Base-by-base conservation (phyloP, 2,888 invertebrate genomes). In the Shargacucullia verbasci region DNA sequence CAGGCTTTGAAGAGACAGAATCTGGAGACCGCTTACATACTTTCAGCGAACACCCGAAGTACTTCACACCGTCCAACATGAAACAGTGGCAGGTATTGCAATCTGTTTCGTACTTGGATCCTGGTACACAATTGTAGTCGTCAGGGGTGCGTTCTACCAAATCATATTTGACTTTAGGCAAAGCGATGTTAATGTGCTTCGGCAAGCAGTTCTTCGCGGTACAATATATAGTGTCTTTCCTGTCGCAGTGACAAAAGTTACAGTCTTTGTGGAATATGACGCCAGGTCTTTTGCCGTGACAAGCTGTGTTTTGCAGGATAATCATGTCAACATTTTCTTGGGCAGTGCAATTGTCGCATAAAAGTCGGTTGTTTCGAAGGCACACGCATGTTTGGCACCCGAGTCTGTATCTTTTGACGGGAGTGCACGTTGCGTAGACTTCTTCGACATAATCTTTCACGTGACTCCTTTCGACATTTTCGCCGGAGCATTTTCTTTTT, bases 321-420 rank as follows among this genome's bases (percentile, higher is more conserved):
- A 44, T 8, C 15, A 10, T 20, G 13, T 39, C 29, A 1, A 15
- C 3, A 3, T 49, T 40, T 9, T 48, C 41, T 35, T 46, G 40
- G 10, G 7, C 33, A 0, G 90, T 85, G 68, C 95, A 95, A 10
- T 86, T 81, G 13, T 78, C 81, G 47, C 93, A 93, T 59, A 87
- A 52, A n/a, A 95, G 76, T 80, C 94, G 82, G 72, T 94, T 89
- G 82, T 94, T 84, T 79, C 86, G 76, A 33, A 90, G 70, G 68
- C 95, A 95, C 10, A 81, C 78, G 69, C 95, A 95, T 0, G 83
- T 88, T 79, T 93, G 94, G 73, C 95, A 95, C 20, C 94, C 95
- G 9, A 94, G 66, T 58, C 83, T 85, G 67, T 95, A 95, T 61
- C 81, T 81, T 10, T 83, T 82, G 39, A 88, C 83, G 0, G 85